A percentile compares a stretch with the other conserved stretches of the same genome.
Evolutionary conservation across 2,888 invertebrate genomes (phyloP).

Genomic region (Dromius quadrimaculatus): DNA sequence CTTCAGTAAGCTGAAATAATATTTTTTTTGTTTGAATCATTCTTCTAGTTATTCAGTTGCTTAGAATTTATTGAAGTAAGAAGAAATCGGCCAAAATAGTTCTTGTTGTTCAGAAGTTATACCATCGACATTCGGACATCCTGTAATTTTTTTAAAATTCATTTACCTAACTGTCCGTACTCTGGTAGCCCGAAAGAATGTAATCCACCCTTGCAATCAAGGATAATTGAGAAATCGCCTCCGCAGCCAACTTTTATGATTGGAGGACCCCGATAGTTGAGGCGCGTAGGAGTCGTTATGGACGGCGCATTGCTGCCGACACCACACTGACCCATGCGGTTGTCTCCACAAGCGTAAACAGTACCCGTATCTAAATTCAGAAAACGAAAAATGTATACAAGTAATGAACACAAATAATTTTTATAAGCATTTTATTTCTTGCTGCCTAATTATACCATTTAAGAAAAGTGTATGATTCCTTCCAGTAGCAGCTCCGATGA

Average conservation of each 20-base stretch:
- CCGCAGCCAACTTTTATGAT: conserved; percentile 83
- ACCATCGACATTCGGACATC: too few relatives aligned
- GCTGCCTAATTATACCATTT: conserved; percentile 70
- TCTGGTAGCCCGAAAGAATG: conserved; percentile 95
- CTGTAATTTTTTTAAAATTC: too few relatives aligned
- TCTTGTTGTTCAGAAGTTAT: too few relatives aligned
- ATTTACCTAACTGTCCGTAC: conserved; percentile 84
- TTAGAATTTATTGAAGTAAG: background rate
- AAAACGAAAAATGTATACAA: conserved; percentile 23
- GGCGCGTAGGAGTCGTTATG: conserved; percentile 71
- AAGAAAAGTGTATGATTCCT: conserved; percentile 89
- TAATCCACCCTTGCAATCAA: conserved; percentile 89
- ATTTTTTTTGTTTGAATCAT: too few relatives aligned
- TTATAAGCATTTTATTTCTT: background rate
- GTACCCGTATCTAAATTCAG: conserved; percentile 77
- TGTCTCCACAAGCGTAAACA: conserved; percentile 92
- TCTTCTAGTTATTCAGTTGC: too few relatives aligned
- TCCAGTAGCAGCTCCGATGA: conserved; percentile 90
- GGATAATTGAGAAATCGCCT: conserved; percentile 91
- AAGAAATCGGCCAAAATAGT: too few relatives aligned
- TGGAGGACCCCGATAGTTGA: conserved; percentile 85
- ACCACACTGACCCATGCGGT: conserved; percentile 93
- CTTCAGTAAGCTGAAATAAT: too few relatives aligned
- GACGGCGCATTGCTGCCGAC: conserved; percentile 77
- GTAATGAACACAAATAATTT: background rate